phyloP scores from a whole-genome alignment of 2,888 invertebrate species.

The Osmoderma eremita region DNA sequence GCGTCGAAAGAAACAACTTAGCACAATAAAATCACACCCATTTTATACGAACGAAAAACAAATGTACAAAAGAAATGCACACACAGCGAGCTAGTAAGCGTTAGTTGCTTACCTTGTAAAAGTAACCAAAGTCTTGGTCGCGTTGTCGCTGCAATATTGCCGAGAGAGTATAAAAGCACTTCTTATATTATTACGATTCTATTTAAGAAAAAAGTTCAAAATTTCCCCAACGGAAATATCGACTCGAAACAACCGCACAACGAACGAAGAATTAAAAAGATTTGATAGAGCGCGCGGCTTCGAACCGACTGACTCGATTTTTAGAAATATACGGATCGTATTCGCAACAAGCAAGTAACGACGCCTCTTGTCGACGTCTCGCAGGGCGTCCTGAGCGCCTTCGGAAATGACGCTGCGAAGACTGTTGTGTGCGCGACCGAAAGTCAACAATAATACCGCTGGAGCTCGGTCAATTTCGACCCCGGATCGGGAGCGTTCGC shows the following conservation, averaged over 20 bases:
- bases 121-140: constrained; percentile 12
- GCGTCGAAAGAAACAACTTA: constrained; percentile 8
- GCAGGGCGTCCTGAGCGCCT: constrained; percentile 46
- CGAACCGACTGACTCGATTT: constrained; percentile 3
- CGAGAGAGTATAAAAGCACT: neutral
- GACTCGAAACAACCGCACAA: neutral
- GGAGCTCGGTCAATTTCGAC: constrained; percentile 45
- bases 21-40: constrained; percentile 34
- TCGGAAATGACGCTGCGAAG: constrained; percentile 49
- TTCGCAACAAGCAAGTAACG: constrained; percentile 19
- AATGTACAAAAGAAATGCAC: neutral
- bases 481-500: constrained; percentile 37
- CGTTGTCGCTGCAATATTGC: neutral
- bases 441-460: constrained; percentile 51
- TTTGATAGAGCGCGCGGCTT: neutral
- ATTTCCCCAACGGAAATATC: constrained; percentile 3
- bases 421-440: constrained; percentile 46
- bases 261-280: neutral
- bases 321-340: constrained; percentile 10
- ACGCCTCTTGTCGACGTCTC: constrained; percentile 23
- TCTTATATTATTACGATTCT: no score
- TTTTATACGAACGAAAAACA: constrained; percentile 37
- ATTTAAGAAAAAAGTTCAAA: constrained; percentile 16
- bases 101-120: constrained; percentile 48
- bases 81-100: constrained; percentile 36